Conservation (phyloP, 2,797 vertebrate species). For the Cirrhinus mrigala region DNA sequence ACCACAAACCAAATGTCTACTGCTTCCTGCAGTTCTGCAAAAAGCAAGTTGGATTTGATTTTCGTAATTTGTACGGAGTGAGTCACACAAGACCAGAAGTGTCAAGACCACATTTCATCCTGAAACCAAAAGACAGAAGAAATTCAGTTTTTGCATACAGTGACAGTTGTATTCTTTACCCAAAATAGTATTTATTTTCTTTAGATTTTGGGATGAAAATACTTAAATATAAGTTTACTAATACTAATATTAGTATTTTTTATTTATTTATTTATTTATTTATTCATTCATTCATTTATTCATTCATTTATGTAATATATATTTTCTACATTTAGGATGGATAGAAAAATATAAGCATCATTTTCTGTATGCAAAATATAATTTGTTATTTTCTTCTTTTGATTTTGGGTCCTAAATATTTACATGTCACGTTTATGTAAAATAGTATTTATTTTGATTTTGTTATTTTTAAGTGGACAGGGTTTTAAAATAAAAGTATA, state of each 20-base stretch:
- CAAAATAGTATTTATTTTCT: background rate
- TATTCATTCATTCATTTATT: too few species aligned
- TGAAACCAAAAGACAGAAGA: background rate
- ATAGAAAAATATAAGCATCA: background rate
- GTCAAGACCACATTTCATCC: background rate
- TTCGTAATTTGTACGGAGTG: conserved; percentile 11
- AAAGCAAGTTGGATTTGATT: background rate
- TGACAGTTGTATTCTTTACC: background rate
- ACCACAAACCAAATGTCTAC: conserved; percentile 28
- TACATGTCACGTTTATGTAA: background rate
- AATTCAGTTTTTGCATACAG: background rate
- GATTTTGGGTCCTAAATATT: background rate
- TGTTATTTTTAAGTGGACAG: too few species aligned
- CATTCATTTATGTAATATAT: background rate
- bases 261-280: too few species aligned
- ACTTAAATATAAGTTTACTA: background rate
- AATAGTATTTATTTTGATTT: background rate
- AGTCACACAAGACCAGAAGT: background rate
- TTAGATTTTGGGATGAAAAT: background rate
- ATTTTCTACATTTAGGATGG: background rate
- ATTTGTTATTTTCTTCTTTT: background rate
- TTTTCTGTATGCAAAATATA: background rate
- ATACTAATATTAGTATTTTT: too few species aligned
- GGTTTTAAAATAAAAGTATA: too few species aligned
- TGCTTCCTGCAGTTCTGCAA: conserved; percentile 17